Evolutionary conservation across 2,113 vertebrate species (phyloP).

Genomic region (Otis tarda): DNA sequence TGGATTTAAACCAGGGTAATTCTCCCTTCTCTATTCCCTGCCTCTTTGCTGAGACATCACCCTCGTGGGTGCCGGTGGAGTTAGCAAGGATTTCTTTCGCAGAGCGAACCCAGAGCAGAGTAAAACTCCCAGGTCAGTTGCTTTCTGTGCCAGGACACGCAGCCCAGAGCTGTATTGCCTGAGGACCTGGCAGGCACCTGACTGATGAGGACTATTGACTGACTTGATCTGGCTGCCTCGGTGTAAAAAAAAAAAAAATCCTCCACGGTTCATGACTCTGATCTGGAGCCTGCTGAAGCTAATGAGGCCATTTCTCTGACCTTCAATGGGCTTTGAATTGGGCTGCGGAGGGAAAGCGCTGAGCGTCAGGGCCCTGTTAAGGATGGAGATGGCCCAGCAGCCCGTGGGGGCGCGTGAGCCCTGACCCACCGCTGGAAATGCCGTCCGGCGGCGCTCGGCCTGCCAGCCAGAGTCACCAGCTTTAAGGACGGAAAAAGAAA

Average conservation of each 20-base stretch:
- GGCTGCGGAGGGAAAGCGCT: fast-evolving
- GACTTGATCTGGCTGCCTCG: neutral
- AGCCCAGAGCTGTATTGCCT: fast-evolving
- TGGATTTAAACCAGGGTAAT: conserved; percentile 25
- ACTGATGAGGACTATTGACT: neutral
- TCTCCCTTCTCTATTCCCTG: neutral
- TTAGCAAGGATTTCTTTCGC: neutral
- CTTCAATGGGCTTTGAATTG: neutral
- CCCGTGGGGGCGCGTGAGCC: neutral
- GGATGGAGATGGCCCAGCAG: neutral
- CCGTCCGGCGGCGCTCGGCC: fast-evolving
- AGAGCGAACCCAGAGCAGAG: neutral
- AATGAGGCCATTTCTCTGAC: neutral
- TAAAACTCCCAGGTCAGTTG: neutral
- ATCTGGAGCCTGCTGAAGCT: neutral
- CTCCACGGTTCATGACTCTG: fast-evolving
- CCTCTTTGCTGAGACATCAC: neutral
- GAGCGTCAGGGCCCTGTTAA: neutral
- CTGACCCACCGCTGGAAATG: neutral
- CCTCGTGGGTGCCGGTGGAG: fast-evolving
- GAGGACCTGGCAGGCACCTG: neutral
- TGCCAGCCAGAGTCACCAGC: neutral
- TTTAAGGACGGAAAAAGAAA: neutral
- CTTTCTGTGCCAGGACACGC: neutral
- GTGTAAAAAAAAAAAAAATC: neutral